phyloP scores from a whole-genome alignment of 2,113 vertebrate genomes.

The Pristiophorus japonicus region DNA sequence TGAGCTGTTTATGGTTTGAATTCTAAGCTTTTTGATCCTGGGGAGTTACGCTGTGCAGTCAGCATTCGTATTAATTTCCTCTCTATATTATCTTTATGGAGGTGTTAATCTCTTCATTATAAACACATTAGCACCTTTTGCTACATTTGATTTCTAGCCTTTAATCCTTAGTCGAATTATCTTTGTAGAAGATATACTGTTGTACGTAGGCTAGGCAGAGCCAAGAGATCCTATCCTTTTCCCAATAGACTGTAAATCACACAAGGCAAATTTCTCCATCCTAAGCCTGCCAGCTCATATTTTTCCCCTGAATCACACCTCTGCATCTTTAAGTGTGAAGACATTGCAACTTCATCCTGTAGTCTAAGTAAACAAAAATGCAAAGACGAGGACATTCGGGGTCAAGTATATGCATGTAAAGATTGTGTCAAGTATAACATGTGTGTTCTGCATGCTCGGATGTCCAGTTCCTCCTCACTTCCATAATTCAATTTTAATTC shows the following conservation, averaged over 20 bases:
- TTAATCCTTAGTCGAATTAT: background rate
- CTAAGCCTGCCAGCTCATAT: background rate
- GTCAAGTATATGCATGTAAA: background rate
- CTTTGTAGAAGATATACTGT: background rate
- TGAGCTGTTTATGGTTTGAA: background rate
- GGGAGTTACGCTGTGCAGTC: background rate
- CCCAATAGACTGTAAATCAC: background rate
- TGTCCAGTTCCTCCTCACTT: background rate
- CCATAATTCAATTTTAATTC: background rate
- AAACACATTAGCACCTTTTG: background rate
- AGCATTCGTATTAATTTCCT: conserved; percentile 3
- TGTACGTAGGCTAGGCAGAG: background rate
- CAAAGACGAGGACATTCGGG: background rate
- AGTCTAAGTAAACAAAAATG: background rate
- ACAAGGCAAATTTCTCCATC: background rate
- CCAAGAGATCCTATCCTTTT: background rate
- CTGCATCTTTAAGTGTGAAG: background rate
- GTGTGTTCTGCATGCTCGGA: background rate
- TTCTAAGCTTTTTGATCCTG: background rate
- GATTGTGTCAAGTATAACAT: background rate
- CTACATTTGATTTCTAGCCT: background rate
- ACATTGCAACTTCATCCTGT: background rate
- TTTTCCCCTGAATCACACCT: background rate
- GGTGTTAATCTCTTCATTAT: conserved; percentile 19
- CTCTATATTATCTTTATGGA: conserved; percentile 9